These are phyloP conservation scores for Iselma pallidipennis DNA, from an alignment of 2,888 invertebrate genomes.

Conservation along the genomic window DNA sequence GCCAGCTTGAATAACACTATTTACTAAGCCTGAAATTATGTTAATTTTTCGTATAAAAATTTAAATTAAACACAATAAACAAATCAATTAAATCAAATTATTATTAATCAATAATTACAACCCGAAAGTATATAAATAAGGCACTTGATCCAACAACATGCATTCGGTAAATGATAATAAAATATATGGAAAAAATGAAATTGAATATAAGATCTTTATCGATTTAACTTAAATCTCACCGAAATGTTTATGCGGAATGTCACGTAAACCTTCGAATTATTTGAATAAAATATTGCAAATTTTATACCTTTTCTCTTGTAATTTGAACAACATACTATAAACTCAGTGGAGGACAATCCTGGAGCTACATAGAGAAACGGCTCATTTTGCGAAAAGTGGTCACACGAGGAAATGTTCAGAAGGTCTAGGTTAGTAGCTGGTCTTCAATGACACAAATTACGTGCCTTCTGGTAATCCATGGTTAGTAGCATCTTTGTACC, in stretches of 20 bases:
- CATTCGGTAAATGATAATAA: neutral
- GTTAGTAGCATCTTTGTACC: too few species aligned
- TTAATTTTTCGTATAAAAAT: too few species aligned
- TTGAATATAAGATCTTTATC: neutral
- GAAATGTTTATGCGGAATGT: neutral
- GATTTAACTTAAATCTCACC: neutral
- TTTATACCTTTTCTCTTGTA: neutral
- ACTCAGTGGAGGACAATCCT: too few species aligned
- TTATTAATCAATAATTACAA: neutral
- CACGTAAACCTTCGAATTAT: neutral
- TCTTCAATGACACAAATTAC: too few species aligned
- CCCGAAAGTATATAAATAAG: neutral
- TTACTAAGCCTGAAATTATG: constrained; percentile 51
- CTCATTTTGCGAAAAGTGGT: too few species aligned
- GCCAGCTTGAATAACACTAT: constrained; percentile 70
- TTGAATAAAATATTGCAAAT: neutral
- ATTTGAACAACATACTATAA: too few species aligned
- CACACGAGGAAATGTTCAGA: too few species aligned
- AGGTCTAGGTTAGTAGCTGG: too few species aligned
- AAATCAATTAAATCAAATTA: constrained; percentile 2
- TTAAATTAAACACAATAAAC: neutral
- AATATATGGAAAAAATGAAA: too few species aligned
- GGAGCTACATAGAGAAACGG: too few species aligned
- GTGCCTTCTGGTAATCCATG: too few species aligned
- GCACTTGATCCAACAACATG: neutral